phyloP scores from a whole-genome alignment of 2,888 invertebrate species.

The Eutolmus rufibarbis region DNA sequence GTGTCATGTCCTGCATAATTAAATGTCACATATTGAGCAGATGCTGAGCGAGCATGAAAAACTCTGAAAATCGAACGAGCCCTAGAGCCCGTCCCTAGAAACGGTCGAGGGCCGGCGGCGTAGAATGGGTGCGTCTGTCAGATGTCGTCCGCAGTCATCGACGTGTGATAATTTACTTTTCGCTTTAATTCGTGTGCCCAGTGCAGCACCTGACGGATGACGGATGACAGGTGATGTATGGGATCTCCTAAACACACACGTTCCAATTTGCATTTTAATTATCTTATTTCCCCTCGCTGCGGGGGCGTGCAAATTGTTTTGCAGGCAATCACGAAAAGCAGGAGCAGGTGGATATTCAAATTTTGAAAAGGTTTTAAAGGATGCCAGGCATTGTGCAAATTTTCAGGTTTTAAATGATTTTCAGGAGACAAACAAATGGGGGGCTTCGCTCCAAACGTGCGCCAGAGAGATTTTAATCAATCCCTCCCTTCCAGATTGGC shows the following conservation, averaged over 20 bases:
- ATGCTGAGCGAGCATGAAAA: neutral
- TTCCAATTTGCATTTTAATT: constrained; percentile 31
- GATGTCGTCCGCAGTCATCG: neutral
- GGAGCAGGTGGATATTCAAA: neutral
- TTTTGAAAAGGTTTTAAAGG: neutral
- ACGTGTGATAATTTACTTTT: neutral
- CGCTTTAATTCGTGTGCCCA: constrained; percentile 9
- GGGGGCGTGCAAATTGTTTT: neutral
- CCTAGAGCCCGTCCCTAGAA: neutral
- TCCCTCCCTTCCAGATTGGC: neutral
- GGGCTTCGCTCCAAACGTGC: neutral
- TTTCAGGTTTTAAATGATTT: neutral
- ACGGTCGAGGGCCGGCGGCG: neutral
- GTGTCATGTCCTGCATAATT: neutral
- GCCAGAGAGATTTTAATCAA: neutral
- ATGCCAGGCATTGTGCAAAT: neutral
- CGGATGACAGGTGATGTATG: constrained; percentile 1
- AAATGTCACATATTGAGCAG: neutral
- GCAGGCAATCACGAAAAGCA: neutral
- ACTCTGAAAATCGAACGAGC: neutral
- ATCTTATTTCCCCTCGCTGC: constrained; percentile 1
- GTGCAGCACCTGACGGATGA: constrained; percentile 15
- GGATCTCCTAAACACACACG: constrained; percentile 1
- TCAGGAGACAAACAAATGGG: neutral
- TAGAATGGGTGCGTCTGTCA: neutral